phyloP scores from a whole-genome alignment of 2,113 vertebrate species.

The Thalassoma bifasciatum region DNA sequence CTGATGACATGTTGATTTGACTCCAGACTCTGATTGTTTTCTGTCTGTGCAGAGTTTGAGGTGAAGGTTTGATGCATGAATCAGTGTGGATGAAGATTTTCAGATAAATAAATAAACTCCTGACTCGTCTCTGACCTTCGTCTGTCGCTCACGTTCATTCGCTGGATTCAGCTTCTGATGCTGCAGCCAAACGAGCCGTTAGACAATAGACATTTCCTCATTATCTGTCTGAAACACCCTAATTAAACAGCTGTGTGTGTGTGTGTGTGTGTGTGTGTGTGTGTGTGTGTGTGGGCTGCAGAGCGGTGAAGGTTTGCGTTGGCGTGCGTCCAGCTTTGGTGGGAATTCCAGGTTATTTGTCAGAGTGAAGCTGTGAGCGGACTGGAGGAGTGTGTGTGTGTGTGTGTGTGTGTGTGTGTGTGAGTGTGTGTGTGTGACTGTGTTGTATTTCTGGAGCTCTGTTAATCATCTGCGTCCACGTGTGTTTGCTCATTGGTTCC shows the following conservation, averaged over 20 bases:
- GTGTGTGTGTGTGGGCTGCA: slow-evolving; percentile 9
- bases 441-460: no score
- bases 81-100: neutral
- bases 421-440: no score
- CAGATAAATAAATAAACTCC: no score
- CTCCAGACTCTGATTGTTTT: neutral
- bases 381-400: no score
- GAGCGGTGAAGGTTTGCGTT: no score
- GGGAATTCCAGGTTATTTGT: no score
- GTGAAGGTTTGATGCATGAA: slow-evolving; percentile 9
- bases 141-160: neutral
- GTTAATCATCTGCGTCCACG: no score
- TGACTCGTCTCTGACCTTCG: neutral
- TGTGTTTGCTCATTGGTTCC: no score
- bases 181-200: slow-evolving; percentile 43
- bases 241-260: slow-evolving; percentile 35
- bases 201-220: slow-evolving; percentile 40
- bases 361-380: no score
- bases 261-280: slow-evolving; percentile 15
- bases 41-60: neutral
- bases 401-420: no score
- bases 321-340: no score
- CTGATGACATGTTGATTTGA: slow-evolving; percentile 25
- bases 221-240: slow-evolving; percentile 19
- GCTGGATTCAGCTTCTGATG: slow-evolving; percentile 28